Evolutionary conservation across 2,888 invertebrate genomes (phyloP), one percentile per base, ranked within the genome.

Genomic region (Drosophila parthenogenetica): DNA sequence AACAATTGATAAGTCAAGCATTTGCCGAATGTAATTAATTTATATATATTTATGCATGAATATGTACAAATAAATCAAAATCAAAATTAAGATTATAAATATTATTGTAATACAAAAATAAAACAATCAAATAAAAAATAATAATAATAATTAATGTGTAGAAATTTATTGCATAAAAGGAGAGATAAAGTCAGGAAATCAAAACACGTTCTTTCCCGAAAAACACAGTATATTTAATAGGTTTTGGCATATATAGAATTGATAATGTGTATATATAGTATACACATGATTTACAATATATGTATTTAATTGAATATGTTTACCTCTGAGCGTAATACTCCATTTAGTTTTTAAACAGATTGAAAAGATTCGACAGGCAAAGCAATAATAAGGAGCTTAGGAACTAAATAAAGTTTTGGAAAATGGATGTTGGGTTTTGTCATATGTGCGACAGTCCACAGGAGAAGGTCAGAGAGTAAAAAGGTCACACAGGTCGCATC

Each of bases 181-280:
- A 7, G 25, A 25, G 4, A 5, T 1, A 2, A 22, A 22, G 22
- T 1, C 22, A 29, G 29, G 29, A 2, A 29, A 29, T 8, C 2
- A 29, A 29, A 29, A 29, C 29, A n/a, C 32, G 8, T 25, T 51
- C 16, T 37, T 37, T 29, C 39, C 29, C 37, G 17, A 25, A 46
- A 46, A 61, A 39, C n/a, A 39, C n/a, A 14, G 37, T 63, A 70
- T 66, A 73, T 73, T 77, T 78, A 67, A 75, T 75, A 65, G 65
- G 60, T 74, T 79, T 79, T 57, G 55, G 79, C 75, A 68, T 68
- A 69, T 40, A 60, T 51, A 67, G 25, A 58, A 13, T 39, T 46
- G 11, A 54, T 61, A 54, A 11, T 16, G 29, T 60, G 57, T 49
- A 69, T 64, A 57, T 69, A 69, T 35, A 13, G 13, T 54, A 54